phyloP scores from a whole-genome alignment of 2,797 vertebrate genomes.

The Phataginus tetradactyla region DNA sequence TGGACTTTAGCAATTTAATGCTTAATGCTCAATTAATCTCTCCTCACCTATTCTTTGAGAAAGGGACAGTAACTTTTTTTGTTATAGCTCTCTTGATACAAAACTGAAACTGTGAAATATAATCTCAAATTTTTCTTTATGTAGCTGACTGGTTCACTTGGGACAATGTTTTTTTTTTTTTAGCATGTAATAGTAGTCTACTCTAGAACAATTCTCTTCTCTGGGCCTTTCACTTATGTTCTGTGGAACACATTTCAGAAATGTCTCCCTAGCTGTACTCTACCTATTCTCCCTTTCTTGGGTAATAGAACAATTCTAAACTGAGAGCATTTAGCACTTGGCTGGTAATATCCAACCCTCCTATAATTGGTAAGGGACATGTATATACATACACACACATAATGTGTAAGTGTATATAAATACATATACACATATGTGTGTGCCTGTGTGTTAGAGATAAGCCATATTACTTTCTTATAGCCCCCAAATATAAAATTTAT shows the following conservation, averaged over 20 bases:
- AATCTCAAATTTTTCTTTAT: conserved; percentile 4
- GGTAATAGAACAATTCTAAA: neutral
- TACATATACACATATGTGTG: neutral
- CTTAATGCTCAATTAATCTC: neutral
- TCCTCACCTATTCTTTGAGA: neutral
- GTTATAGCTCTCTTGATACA: neutral
- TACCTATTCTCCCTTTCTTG: neutral
- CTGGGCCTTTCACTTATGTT: neutral
- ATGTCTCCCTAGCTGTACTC: neutral
- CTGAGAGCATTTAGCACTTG: neutral
- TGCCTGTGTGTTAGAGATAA: neutral
- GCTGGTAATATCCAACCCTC: neutral
- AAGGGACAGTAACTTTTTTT: neutral
- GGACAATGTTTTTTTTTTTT: neutral
- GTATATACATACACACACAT: neutral
- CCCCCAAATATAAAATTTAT: neutral
- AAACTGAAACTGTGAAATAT: conserved; percentile 9
- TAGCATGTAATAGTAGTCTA: neutral
- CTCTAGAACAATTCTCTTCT: neutral
- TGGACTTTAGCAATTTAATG: neutral
- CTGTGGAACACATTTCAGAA: neutral
- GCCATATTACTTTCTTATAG: neutral
- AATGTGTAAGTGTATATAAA: neutral
- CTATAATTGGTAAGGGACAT: neutral
- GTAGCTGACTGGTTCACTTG: neutral